Evolutionary conservation across 2,797 vertebrate species (phyloP), one percentile per base, ranked within the genome.

Genomic region (Sylvia borin): DNA sequence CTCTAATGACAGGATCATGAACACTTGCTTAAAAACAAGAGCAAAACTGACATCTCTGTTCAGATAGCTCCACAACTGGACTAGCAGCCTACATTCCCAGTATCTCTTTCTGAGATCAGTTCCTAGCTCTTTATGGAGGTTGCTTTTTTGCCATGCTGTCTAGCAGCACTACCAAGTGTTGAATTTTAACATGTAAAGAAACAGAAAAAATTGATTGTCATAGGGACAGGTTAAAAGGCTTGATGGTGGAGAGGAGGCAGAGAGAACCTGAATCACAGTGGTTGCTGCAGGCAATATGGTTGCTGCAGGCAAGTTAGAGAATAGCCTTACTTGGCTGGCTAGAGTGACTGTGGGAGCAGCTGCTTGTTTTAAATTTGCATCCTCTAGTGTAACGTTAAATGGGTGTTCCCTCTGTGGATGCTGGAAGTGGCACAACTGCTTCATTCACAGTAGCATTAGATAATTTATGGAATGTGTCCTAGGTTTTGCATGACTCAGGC

Each of bases 1-100:
- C 84, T 92, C 78, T 91, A 65, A 92, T 93, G 72, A 80, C 61
- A 89, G n/a, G 72, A 80, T 93, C 71, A 73, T n/a, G 71, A 87
- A 43, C 65, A 29, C 48, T 89, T 92, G 32, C 60, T 64, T 92
- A 60, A 70, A 92, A 91, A 87, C 84, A 96, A 78, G 90, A 91
- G 65, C 68, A 80, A 74, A 92, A 77, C 60, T 74, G 87, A 40
- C 32, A 43, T 68, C 45, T 82, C 38, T 57, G 24, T 91, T 91
- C n/a, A 67, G 48, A 36, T 22, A 60, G 42, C 67, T 79, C 38
- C 84, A 27, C 51, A 72, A 50, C 71, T 65, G 47, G 48, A 43
- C 77, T 77, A 73, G 64, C 62, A 92, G 43, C 38, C 51, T 70
- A 7, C 26, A 20, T 62, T 83, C 36, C 11, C 10, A 11, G 1